phyloP scores from a whole-genome alignment of 1,140 invertebrate species.

The Spodoptera litura region DNA sequence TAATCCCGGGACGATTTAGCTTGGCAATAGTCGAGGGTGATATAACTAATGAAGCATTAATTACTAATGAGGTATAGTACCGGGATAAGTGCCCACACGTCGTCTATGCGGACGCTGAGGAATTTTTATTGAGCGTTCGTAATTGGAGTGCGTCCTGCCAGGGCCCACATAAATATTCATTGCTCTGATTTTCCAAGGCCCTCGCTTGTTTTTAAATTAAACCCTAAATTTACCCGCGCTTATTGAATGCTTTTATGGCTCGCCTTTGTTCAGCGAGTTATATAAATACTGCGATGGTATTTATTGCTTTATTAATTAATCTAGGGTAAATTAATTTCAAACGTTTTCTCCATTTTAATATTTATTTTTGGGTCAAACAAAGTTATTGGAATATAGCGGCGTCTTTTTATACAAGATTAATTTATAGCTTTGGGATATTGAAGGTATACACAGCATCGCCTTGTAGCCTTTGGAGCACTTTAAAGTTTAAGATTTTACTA shows the following conservation, averaged over 20 bases:
- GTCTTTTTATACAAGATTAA: too few relatives aligned
- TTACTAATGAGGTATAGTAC: conserved; percentile 31
- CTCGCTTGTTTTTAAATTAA: conserved; percentile 61
- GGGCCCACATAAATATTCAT: conserved; percentile 70
- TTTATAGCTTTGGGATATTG: too few relatives aligned
- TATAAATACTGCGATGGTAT: not conserved
- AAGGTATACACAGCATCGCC: too few relatives aligned
- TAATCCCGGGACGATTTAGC: not conserved
- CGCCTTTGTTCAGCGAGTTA: conserved; percentile 34
- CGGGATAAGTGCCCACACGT: conserved; percentile 36
- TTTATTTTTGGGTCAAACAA: too few relatives aligned
- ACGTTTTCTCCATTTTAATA: not conserved
- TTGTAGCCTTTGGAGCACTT: too few relatives aligned
- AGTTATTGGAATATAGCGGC: too few relatives aligned
- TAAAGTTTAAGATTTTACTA: too few relatives aligned
- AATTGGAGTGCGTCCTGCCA: conserved; percentile 58
- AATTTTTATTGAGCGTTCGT: conserved; percentile 58
- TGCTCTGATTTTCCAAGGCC: conserved; percentile 65
- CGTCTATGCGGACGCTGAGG: conserved; percentile 40
- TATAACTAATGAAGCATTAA: conserved; percentile 36
- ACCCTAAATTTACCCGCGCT: conserved; percentile 58
- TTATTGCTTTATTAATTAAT: conserved; percentile 4
- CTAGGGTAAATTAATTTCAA: not conserved
- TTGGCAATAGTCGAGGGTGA: not conserved
- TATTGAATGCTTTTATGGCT: conserved; percentile 60